phyloP scores from a whole-genome alignment of 2,113 vertebrate genomes.

The Choloepus hoffmanni region DNA sequence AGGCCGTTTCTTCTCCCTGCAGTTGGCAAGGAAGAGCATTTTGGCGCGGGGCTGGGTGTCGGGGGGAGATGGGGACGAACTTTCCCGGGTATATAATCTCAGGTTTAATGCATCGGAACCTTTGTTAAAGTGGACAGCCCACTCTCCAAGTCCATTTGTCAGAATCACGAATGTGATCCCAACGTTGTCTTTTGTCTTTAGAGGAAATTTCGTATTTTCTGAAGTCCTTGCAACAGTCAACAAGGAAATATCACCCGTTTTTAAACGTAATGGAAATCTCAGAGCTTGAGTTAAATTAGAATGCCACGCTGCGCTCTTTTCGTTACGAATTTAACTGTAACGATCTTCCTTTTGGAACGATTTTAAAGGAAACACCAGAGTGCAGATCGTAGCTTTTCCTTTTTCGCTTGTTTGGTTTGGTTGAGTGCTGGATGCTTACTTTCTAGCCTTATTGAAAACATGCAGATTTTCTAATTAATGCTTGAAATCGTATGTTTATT shows the following conservation, averaged over 20 bases:
- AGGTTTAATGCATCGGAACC: neutral
- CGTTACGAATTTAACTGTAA: neutral
- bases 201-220: neutral
- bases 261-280: neutral
- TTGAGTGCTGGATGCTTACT: neutral
- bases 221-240: neutral
- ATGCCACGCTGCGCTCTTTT: neutral
- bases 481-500: conserved; percentile 73
- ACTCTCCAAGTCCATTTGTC: neutral
- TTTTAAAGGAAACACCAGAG: too few species aligned
- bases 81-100: neutral
- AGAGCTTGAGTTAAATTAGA: neutral
- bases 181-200: neutral
- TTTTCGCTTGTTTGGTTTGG: neutral
- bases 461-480: conserved; percentile 68
- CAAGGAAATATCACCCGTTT: neutral
- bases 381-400: neutral
- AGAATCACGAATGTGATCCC: neutral
- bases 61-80: neutral
- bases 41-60: neutral
- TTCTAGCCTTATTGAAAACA: conserved; percentile 63
- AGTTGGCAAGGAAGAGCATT: neutral
- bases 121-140: neutral
- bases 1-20: neutral
- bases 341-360: neutral